Base-by-base conservation (phyloP, 2,797 vertebrate genomes). In the Meriones psammophilus region DNA sequence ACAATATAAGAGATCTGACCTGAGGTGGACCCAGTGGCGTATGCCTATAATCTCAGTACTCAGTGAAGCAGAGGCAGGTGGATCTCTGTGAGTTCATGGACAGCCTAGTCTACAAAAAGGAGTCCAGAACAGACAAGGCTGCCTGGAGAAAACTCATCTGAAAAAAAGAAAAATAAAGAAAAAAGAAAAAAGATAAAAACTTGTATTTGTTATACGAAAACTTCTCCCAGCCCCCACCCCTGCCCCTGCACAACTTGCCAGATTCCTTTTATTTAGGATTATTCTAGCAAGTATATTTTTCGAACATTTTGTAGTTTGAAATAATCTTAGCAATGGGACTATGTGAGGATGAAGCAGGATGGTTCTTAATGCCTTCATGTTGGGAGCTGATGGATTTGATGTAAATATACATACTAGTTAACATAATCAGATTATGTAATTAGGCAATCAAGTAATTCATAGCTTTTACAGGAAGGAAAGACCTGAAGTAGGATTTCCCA, bases 271-370 rank as follows among this genome's bases (percentile, higher is more conserved):
- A 92, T 56, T 83, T 54, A 36, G 62, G 18, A 68, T 56, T 94
- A 94, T 90, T 94, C 68, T 73, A 78, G 69, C 79, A 86, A 85
- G 62, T 92, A 79, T 94, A 76, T 94, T 91, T 90, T 91, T 86
- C 64, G 92, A 94, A 66, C 5, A 68, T 3, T 50, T 95, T 71
- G n/a, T 89, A 94, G 73, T 96, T 92, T 92, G 56, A 96, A 96
- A 91, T 84, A 87, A 94, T 94, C 64, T 92, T 94, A 91, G 74
- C 86, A 94, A 92, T 94, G 71, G 81, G 42, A 84, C 64, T 68
- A 58, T 94, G 30, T 76, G 30, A 89, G 28, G 58, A 68, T 69
- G 42, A 92, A 50, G 42, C 33, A 86, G 39, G 76, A 79, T 80
- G 60, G 33, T 90, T 20, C 50, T 85, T 89, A n/a, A 42, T 68